These are phyloP conservation scores for Heliconius ismenius DNA, from an alignment of 2,888 invertebrate genomes.

Conservation along the genomic window DNA sequence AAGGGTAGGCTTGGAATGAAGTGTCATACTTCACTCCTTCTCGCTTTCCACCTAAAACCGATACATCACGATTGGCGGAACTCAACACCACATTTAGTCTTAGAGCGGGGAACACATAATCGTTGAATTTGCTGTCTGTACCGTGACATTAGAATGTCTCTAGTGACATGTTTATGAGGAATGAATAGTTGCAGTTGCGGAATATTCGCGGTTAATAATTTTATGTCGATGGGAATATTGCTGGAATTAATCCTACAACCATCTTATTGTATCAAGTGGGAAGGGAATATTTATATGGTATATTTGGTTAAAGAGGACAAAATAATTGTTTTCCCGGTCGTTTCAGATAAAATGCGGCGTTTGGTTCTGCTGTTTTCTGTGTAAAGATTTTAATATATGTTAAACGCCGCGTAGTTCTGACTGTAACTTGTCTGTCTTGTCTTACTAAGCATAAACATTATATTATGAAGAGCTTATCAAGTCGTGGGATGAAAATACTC, in stretches of 20 bases:
- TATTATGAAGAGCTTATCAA: neutral
- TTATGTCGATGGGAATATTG: neutral
- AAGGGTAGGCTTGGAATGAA: too few relatives aligned
- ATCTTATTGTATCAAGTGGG: neutral
- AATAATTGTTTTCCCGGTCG: too few relatives aligned
- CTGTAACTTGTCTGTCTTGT: neutral
- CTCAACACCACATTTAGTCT: neutral
- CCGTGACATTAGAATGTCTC: conserved; percentile 13
- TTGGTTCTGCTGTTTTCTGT: too few relatives aligned
- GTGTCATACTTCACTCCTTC: too few relatives aligned
- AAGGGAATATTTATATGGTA: too few relatives aligned
- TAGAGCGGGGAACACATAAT: neutral
- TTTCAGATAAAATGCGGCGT: too few relatives aligned
- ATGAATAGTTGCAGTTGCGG: neutral
- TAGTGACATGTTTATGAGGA: conserved; percentile 12
- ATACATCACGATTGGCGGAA: neutral
- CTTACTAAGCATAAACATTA: neutral
- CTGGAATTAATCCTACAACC: neutral
- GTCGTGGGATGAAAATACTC: neutral
- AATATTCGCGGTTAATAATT: neutral
- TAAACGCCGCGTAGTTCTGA: neutral
- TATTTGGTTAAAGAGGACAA: too few relatives aligned
- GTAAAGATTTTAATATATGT: too few relatives aligned
- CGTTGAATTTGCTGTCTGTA: conserved; percentile 7
- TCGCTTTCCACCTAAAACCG: too few relatives aligned